A percentile compares a stretch with the other conserved stretches of the same genome.
These are phyloP conservation scores for Callaeas wilsoni DNA, from an alignment of 2,113 vertebrate species.

Conservation along the genomic window DNA sequence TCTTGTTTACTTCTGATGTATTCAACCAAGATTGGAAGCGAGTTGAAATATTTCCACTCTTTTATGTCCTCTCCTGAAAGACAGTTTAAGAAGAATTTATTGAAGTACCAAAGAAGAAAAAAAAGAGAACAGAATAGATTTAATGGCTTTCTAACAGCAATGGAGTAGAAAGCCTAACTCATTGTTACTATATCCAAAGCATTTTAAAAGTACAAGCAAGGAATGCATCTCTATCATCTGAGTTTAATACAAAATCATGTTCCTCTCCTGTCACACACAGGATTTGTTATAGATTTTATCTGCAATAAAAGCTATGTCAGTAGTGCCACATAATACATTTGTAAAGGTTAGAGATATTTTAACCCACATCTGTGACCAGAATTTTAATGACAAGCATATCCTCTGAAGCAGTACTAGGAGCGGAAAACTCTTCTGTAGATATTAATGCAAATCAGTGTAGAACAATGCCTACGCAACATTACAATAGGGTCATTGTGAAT, in stretches of 20 bases:
- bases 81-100: constrained; percentile 47
- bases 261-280: constrained; percentile 66
- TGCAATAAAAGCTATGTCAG: constrained; percentile 72
- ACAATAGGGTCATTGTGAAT: constrained; percentile 60
- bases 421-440: constrained; percentile 47
- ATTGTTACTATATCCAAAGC: constrained; percentile 58
- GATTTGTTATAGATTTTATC: constrained; percentile 77
- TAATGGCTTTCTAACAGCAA: constrained; percentile 27
- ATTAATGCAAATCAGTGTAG: constrained; percentile 64
- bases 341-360: constrained; percentile 76
- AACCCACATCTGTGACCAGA: constrained; percentile 71
- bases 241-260: constrained; percentile 72
- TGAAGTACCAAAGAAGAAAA: background rate
- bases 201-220: constrained; percentile 62
- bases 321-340: constrained; percentile 72
- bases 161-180: constrained; percentile 9
- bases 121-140: constrained; percentile 23
- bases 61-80: background rate
- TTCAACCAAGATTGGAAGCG: constrained; percentile 27
- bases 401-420: constrained; percentile 49
- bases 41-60: constrained; percentile 21
- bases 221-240: constrained; percentile 60
- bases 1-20: constrained; percentile 34
- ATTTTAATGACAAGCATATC: constrained; percentile 63
- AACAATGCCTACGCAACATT: constrained; percentile 42